Conservation (phyloP, 2,888 invertebrate genomes). For the Dolichopus griseipennis region DNA sequence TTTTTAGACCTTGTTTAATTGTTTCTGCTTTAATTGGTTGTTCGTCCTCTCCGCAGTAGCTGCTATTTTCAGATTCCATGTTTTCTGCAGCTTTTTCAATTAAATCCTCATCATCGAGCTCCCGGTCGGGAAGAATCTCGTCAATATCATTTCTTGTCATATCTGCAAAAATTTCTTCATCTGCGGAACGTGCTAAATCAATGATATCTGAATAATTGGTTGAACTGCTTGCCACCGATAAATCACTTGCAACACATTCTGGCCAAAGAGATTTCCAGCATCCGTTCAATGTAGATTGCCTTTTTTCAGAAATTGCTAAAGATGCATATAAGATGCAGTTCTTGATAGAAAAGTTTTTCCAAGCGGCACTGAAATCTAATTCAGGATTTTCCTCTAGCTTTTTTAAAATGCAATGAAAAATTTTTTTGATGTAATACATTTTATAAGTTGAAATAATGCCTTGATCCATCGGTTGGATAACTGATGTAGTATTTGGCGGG, state of each 20-base stretch:
- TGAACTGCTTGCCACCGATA: constrained; percentile 23
- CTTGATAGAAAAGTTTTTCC: constrained; percentile 26
- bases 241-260: constrained; percentile 27
- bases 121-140: constrained; percentile 2
- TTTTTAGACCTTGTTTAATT: constrained; percentile 9
- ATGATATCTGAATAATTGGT: constrained; percentile 25
- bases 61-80: constrained; percentile 8
- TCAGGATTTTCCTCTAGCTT: constrained; percentile 14
- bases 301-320: constrained; percentile 22
- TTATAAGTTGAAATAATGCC: constrained; percentile 30
- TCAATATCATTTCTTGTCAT: constrained; percentile 9
- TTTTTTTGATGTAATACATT: constrained; percentile 25
- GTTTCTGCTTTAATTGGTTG: constrained; percentile 9
- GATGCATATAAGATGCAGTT: constrained; percentile 24
- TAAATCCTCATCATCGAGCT: constrained; percentile 7
- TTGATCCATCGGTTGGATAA: constrained; percentile 26
- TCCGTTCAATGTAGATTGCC: constrained; percentile 25
- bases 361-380: constrained; percentile 19
- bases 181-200: constrained; percentile 23
- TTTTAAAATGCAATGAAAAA: constrained; percentile 21
- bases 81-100: constrained; percentile 7
- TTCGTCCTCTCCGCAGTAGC: constrained; percentile 9
- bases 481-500: constrained; percentile 27
- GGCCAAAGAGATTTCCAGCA: constrained; percentile 27
- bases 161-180: constrained; percentile 9